Percentiles rank a stretch among this genome's conserved stretches.
Evolutionary conservation across 2,888 invertebrate genomes (phyloP).

Genomic region (Euphydryas editha): DNA sequence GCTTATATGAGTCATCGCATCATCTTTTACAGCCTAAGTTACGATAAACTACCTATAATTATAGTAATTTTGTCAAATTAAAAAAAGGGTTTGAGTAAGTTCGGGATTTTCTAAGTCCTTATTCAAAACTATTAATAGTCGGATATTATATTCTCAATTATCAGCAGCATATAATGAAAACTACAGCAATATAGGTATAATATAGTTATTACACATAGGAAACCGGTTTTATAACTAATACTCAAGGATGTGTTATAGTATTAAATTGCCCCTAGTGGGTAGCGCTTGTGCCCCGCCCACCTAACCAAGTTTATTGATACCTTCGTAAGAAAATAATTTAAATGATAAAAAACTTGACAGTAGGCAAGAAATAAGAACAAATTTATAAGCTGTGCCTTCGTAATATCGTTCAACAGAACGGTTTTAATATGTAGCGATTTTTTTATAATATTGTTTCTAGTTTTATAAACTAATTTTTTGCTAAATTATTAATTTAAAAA

Average conservation of each 20-base stretch:
- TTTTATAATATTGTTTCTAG: too few relatives aligned
- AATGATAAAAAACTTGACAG: background rate
- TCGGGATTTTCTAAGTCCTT: too few relatives aligned
- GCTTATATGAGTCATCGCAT: too few relatives aligned
- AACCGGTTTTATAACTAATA: background rate
- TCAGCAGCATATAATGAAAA: background rate
- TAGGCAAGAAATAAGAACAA: background rate
- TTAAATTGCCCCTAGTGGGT: background rate
- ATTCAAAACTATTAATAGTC: too few relatives aligned
- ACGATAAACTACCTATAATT: too few relatives aligned
- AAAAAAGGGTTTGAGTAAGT: too few relatives aligned
- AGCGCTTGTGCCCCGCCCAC: background rate
- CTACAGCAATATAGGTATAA: background rate
- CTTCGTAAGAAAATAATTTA: slow-evolving; percentile 3
- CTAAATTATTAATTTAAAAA: too few relatives aligned
- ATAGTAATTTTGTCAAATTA: too few relatives aligned
- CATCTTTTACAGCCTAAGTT: too few relatives aligned
- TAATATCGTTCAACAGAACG: background rate
- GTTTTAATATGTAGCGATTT: too few relatives aligned
- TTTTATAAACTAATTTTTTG: too few relatives aligned
- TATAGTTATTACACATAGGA: background rate
- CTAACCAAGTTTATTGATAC: slow-evolving; percentile 4
- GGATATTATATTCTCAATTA: too few relatives aligned
- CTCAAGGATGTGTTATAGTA: background rate
- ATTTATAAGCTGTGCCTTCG: background rate